Conservation (phyloP, 2,113 vertebrate species). For the Lathamus discolor region DNA sequence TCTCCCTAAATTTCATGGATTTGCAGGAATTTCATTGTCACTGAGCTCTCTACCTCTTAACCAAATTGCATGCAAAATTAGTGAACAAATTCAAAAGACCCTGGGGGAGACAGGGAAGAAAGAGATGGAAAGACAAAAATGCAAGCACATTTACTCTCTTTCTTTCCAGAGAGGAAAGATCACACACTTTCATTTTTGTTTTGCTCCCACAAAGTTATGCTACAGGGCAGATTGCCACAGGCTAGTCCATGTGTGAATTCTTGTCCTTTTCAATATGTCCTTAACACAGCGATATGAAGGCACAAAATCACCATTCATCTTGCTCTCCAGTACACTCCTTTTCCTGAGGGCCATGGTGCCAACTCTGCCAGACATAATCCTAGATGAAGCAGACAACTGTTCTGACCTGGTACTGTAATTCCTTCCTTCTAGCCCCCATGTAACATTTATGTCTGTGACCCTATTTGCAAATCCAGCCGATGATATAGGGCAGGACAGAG, state of each 20-base stretch:
- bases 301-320: neutral
- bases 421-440: neutral
- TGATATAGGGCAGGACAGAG: neutral
- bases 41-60: neutral
- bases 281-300: neutral
- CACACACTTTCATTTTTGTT: neutral
- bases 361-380: neutral
- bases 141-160: neutral
- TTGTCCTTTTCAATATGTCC: neutral
- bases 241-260: neutral
- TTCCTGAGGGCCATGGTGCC: neutral
- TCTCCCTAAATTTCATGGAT: neutral
- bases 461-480: neutral
- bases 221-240: neutral
- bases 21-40: neutral
- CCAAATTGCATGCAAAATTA: neutral
- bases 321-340: neutral
- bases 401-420: constrained; percentile 1
- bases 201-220: neutral
- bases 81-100: neutral
- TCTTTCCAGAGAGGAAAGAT: neutral
- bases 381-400: neutral
- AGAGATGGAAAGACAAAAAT: neutral
- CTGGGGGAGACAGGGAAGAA: neutral
- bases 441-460: neutral